A percentile compares a stretch with the other conserved stretches of the same genome.
These are phyloP conservation scores for Xiphias gladius DNA, from an alignment of 2,113 vertebrate genomes.

Conservation along the genomic window DNA sequence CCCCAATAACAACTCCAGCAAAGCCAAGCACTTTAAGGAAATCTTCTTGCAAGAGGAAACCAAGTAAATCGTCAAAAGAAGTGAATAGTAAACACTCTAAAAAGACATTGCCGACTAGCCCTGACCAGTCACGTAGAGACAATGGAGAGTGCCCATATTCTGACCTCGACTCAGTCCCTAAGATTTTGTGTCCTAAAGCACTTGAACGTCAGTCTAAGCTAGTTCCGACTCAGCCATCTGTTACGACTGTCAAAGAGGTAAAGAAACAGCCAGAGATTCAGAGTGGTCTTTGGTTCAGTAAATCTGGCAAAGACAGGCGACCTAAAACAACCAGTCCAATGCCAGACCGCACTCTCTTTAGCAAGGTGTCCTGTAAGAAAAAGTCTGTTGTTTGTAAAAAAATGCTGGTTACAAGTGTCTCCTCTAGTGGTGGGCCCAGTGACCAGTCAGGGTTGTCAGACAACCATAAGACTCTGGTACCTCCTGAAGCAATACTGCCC, in stretches of 20 bases:
- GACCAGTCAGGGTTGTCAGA: slow-evolving; percentile 46
- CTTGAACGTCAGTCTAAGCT: slow-evolving; percentile 71
- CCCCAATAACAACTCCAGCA: slow-evolving; percentile 41
- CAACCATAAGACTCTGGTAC: slow-evolving; percentile 36
- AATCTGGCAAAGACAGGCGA: slow-evolving; percentile 80
- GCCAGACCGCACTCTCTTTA: slow-evolving; percentile 76
- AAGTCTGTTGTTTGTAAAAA: slow-evolving; percentile 72
- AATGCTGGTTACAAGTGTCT: slow-evolving; percentile 3
- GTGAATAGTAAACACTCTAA: slow-evolving; percentile 59
- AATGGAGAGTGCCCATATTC: slow-evolving; percentile 81
- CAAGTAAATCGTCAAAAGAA: slow-evolving; percentile 59
- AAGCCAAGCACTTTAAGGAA: slow-evolving; percentile 76
- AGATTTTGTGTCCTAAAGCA: slow-evolving; percentile 85
- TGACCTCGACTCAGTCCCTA: slow-evolving; percentile 84
- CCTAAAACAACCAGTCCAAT: slow-evolving; percentile 77
- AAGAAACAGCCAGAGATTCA: slow-evolving; percentile 80
- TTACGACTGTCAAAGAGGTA: slow-evolving; percentile 68
- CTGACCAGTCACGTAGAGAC: slow-evolving; percentile 53
- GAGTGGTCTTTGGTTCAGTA: slow-evolving; percentile 85
- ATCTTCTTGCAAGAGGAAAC: slow-evolving; percentile 76
- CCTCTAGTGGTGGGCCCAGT: not conserved
- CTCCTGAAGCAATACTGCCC: slow-evolving; percentile 36
- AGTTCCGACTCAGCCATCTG: slow-evolving; percentile 35
- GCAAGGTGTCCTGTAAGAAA: slow-evolving; percentile 79
- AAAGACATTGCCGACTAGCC: slow-evolving; percentile 33